A percentile compares a stretch with the other conserved stretches of the same genome.
Evolutionary conservation across 2,797 vertebrate species (phyloP).

Genomic region (Neosilurus mollespiculum): DNA sequence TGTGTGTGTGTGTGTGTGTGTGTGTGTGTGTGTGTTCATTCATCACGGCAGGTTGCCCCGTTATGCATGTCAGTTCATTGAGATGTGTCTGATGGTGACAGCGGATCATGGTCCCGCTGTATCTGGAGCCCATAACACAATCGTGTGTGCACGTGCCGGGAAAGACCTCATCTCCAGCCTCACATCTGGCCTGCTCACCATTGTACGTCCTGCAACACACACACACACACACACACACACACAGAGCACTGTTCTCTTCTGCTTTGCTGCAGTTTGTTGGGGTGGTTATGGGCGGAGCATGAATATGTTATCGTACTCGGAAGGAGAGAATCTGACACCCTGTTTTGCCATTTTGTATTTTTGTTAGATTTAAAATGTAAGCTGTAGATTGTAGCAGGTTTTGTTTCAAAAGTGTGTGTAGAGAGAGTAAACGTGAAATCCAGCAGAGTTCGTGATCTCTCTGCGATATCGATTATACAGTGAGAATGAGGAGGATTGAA

Average conservation of each 20-base stretch:
- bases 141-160: slow-evolving; percentile 94
- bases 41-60: slow-evolving; percentile 80
- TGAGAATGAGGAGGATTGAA: background rate
- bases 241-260: no score
- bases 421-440: no score
- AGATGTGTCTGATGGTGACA: slow-evolving; percentile 99
- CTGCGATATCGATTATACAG: no score
- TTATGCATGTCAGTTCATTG: slow-evolving; percentile 96
- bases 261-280: background rate
- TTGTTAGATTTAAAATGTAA: background rate
- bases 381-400: background rate
- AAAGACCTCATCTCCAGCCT: slow-evolving; percentile 97
- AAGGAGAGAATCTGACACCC: background rate
- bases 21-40: background rate
- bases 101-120: slow-evolving; percentile 96
- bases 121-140: slow-evolving; percentile 97
- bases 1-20: background rate
- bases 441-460: no score
- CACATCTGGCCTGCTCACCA: slow-evolving; percentile 95
- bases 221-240: background rate
- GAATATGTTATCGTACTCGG: background rate
- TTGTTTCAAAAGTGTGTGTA: background rate
- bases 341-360: background rate
- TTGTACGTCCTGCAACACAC: slow-evolving; percentile 75
- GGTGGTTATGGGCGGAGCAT: background rate